Conservation (phyloP, 2,888 invertebrate species). For the Yponomeuta sedellus region DNA sequence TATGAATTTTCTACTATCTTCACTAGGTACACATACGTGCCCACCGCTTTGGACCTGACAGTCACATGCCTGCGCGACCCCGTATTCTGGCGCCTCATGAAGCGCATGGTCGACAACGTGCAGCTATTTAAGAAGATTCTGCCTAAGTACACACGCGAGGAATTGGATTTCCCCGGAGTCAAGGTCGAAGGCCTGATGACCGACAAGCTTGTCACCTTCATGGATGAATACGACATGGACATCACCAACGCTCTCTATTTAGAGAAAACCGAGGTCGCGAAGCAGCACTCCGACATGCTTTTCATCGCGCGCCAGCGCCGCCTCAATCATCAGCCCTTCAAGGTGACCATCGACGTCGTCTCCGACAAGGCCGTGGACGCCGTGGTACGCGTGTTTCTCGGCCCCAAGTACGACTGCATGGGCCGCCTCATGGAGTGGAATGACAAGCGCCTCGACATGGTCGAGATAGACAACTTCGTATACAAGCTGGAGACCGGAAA, state of each 20-base stretch:
- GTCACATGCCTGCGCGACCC: slow-evolving; percentile 83
- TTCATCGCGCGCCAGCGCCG: slow-evolving; percentile 77
- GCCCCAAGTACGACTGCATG: slow-evolving; percentile 82
- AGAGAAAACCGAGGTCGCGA: slow-evolving; percentile 63
- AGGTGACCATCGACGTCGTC: slow-evolving; percentile 72
- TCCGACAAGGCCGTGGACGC: slow-evolving; percentile 76
- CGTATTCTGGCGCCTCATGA: slow-evolving; percentile 81
- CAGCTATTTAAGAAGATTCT: slow-evolving; percentile 77
- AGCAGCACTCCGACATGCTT: slow-evolving; percentile 62
- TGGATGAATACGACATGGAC: slow-evolving; percentile 81
- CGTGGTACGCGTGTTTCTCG: slow-evolving; percentile 81
- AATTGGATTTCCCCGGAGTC: slow-evolving; percentile 79
- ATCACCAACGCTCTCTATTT: slow-evolving; percentile 78
- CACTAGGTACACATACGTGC: slow-evolving; percentile 64
- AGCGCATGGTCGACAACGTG: slow-evolving; percentile 75
- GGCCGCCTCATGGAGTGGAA: slow-evolving; percentile 73
- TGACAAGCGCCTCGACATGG: slow-evolving; percentile 61
- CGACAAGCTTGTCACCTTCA: slow-evolving; percentile 81
- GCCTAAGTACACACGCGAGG: slow-evolving; percentile 76
- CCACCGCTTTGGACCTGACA: slow-evolving; percentile 79
- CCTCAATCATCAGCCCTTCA: slow-evolving; percentile 81
- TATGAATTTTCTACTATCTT: too few species aligned
- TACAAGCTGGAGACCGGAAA: slow-evolving; percentile 79
- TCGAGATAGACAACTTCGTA: slow-evolving; percentile 72
- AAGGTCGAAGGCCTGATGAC: slow-evolving; percentile 78